These are phyloP conservation scores for Sanderia malayensis DNA, from an alignment of 30 jellyfish, hydroid and myxozoan species.

Conservation along the genomic window DNA sequence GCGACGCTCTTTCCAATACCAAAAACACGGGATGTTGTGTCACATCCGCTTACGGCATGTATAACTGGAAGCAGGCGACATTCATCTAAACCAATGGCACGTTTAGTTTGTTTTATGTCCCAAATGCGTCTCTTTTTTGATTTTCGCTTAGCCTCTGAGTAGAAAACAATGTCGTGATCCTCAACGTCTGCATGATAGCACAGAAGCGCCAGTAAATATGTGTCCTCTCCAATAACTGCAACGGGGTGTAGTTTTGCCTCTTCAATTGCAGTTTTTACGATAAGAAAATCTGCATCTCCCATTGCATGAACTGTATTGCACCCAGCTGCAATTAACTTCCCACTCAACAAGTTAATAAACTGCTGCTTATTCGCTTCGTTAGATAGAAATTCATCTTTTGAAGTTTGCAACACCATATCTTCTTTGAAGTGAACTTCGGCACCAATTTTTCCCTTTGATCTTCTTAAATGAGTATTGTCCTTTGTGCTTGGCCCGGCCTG, in stretches of 20 bases:
- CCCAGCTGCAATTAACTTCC: conserved; percentile 5
- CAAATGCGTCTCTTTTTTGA: not conserved
- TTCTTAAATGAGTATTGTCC: conserved; percentile 4
- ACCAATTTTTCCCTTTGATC: no score
- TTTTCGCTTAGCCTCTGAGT: conserved; percentile 1
- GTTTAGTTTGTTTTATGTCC: conserved; percentile 20
- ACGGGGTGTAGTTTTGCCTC: not conserved
- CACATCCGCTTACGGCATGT: conserved; percentile 34
- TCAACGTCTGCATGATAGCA: conserved; percentile 3
- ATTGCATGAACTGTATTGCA: conserved; percentile 8
- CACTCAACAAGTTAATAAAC: conserved; percentile 6
- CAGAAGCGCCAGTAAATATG: conserved; percentile 19
- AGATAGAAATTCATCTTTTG: conserved; percentile 2
- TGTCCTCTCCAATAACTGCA: conserved; percentile 17
- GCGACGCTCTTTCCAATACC: conserved; percentile 12
- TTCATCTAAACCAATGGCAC: conserved; percentile 2
- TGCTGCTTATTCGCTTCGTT: conserved; percentile 4
- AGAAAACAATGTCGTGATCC: not conserved
- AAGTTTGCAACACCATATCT: conserved; percentile 11
- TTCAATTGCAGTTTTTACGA: conserved; percentile 36
- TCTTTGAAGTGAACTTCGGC: not conserved
- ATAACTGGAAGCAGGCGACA: conserved; percentile 5
- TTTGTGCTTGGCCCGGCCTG: not conserved
- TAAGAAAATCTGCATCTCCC: conserved; percentile 38
- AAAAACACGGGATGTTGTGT: conserved; percentile 27